These are phyloP conservation scores for Nephrotoma flavescens DNA, from an alignment of 2,888 invertebrate genomes.

Conservation along the genomic window DNA sequence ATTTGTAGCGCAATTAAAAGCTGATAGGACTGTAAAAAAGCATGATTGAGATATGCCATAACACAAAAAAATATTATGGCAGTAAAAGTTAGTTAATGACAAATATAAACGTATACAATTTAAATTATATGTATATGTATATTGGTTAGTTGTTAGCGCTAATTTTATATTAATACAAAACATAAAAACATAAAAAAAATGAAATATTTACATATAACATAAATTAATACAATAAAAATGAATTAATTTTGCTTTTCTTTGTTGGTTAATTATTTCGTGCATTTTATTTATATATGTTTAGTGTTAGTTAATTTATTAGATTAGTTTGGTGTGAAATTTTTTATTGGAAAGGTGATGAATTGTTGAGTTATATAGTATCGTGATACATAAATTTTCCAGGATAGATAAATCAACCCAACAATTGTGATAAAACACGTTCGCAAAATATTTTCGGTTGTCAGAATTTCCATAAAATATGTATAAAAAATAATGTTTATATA, in stretches of 20 bases:
- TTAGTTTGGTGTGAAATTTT: not conserved
- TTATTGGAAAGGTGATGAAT: not conserved
- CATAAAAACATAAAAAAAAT: not conserved
- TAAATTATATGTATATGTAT: not conserved
- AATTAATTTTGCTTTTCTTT: not conserved
- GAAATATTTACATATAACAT: not conserved
- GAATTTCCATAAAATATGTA: not conserved
- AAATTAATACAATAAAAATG: not conserved
- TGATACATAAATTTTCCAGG: not conserved
- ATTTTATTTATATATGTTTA: not conserved
- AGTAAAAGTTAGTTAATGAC: not conserved
- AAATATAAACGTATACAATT: not conserved
- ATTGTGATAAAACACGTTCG: not conserved
- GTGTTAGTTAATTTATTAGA: not conserved
- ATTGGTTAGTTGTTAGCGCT: not conserved
- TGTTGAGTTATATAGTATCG: not conserved
- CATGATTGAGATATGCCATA: constrained; percentile 7
- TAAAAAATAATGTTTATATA: not conserved
- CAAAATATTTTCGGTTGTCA: not conserved
- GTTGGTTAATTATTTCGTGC: not conserved
- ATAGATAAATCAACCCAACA: not conserved
- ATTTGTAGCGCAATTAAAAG: constrained; percentile 12
- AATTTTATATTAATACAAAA: not conserved
- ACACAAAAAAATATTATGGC: not conserved
- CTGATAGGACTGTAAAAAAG: constrained; percentile 13